Evolutionary conservation across 2,113 vertebrate genomes (phyloP), one percentile per base, ranked within the genome.

Genomic region (Clarias macrocephalus): DNA sequence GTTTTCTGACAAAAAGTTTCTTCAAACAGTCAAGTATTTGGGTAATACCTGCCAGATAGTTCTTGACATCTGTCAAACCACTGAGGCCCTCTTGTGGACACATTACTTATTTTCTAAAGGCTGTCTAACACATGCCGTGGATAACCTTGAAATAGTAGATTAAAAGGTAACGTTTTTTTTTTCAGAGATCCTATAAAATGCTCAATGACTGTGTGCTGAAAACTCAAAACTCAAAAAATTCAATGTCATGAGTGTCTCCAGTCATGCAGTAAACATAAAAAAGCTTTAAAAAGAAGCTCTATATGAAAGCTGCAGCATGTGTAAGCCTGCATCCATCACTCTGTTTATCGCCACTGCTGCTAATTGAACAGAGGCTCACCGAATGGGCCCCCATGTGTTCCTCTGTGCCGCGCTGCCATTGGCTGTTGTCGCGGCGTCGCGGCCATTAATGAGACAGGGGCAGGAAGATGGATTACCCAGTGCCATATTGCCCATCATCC

Each of bases 341-440:
- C 94, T 94, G 95, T 96, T 94, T 91, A 85, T 95, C 96, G 94
- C 94, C 93, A 93, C 93, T 94, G 93, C 94, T 95, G 95, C 96
- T 97, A 97, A 97, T 97, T 97, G 97, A 97, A 97, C 97, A 96
- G 96, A 96, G 96, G 96, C 96, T 97, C 96, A 96, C 96, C 96
- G 96, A 96, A 96, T 95, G 96, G 95, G 94, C 94, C 86, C 91
- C 95, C 95, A 96, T 96, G 89, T 87, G 89, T 89, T 89, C 52
- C 70, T 84, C 60, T 95, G 96, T 92, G 59, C 89, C 3, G 94
- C 91, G 89, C 95, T 95, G 94, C 93, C 95, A 97, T 96, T 97
- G 96, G 96, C 94, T 92, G 89, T 94, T 95, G 96, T 95, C 94
- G 95, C 96, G 94, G 94, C 96, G 96, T 95, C 88, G 81, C 83